These are phyloP conservation scores for Diplodus sargus DNA, from an alignment of 2,797 vertebrate genomes.

Conservation along the genomic window DNA sequence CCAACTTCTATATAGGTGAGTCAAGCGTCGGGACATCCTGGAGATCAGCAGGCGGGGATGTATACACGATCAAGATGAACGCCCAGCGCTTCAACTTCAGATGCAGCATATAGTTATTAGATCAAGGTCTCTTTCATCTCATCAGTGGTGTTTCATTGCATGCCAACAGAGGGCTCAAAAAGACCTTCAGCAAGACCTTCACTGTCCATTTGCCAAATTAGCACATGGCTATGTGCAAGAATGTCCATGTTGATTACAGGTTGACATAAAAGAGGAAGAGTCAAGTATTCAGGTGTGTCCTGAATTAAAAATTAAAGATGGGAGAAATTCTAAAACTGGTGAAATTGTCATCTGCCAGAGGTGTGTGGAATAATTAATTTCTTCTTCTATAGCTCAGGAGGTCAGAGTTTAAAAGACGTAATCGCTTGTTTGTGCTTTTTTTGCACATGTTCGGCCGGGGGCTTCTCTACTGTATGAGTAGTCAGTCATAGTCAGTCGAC, in stretches of 20 bases:
- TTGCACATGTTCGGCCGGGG: background rate
- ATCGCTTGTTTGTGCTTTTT: background rate
- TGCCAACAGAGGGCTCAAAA: conserved; percentile 22
- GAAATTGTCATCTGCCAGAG: background rate
- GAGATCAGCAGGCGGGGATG: background rate
- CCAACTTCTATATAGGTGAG: conserved; percentile 93
- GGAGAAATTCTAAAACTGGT: background rate
- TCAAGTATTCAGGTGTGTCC: background rate
- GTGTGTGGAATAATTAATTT: conserved; percentile 2
- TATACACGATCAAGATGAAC: background rate
- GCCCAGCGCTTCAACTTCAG: conserved; percentile 7
- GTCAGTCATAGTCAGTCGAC: too few relatives aligned
- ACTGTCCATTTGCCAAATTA: background rate
- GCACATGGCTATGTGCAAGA: too few relatives aligned
- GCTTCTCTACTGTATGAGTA: background rate
- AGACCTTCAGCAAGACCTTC: background rate
- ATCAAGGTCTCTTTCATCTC: conserved; percentile 38
- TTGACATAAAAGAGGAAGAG: background rate
- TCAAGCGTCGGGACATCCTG: background rate
- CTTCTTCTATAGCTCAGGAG: background rate
- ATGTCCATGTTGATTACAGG: conserved; percentile 13
- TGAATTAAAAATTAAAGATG: background rate
- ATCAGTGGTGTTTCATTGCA: background rate
- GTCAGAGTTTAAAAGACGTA: background rate
- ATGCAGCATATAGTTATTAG: background rate